Percentiles rank a stretch among this genome's conserved stretches.
These are phyloP conservation scores for Apodemus agrarius DNA, from an alignment of 2,797 vertebrate species.

Conservation along the genomic window DNA sequence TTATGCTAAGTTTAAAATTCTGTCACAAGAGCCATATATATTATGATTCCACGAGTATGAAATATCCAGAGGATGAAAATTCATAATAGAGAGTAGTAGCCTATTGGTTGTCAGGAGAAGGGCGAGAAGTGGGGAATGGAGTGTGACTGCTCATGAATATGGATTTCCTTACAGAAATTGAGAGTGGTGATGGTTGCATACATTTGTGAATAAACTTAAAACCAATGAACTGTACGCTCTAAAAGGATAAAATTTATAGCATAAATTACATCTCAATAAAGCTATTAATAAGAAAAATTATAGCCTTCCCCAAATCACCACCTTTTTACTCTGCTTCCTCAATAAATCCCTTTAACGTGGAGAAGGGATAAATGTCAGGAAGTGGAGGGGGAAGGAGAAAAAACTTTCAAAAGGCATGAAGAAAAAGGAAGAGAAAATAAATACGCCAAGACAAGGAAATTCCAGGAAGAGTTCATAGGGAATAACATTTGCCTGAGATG, in stretches of 20 bases:
- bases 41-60: background rate
- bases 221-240: background rate
- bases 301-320: background rate
- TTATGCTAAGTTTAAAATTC: background rate
- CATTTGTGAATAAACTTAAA: conserved; percentile 45
- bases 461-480: background rate
- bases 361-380: background rate
- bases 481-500: background rate
- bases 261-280: conserved; percentile 25
- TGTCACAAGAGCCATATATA: background rate
- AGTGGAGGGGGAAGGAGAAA: background rate
- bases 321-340: background rate
- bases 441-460: background rate
- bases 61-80: background rate
- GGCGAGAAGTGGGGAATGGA: background rate
- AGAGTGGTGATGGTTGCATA: background rate
- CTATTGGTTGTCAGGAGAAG: background rate
- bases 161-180: background rate
- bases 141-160: background rate
- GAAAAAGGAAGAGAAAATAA: background rate
- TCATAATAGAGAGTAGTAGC: background rate
- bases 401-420: background rate
- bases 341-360: background rate
- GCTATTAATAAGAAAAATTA: background rate
- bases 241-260: background rate